These are phyloP conservation scores for Pecten maximus DNA, from an alignment of 2,888 invertebrate species.

Conservation along the genomic window DNA sequence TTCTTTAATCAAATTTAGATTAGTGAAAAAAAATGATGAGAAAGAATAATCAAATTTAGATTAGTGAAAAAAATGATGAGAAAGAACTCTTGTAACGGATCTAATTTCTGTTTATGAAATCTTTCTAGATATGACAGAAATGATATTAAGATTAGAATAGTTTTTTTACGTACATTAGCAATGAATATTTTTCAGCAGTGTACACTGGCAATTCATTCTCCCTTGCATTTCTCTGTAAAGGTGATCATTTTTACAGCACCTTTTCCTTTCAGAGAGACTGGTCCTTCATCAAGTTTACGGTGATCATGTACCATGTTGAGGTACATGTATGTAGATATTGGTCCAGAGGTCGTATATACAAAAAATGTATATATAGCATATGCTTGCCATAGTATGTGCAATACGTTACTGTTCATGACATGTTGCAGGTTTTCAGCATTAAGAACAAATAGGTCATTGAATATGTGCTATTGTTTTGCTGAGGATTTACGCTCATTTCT, in stretches of 20 bases:
- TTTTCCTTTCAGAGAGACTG: no score
- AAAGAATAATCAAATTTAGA: neutral
- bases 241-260: no score
- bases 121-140: neutral
- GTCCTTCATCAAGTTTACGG: no score
- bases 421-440: neutral
- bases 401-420: neutral
- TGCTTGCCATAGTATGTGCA: conserved; percentile 29
- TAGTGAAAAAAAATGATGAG: neutral
- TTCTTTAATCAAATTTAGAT: neutral
- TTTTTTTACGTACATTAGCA: no score
- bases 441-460: neutral
- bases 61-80: neutral
- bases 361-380: no score
- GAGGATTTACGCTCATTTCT: neutral
- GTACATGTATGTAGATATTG: no score
- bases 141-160: neutral
- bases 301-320: no score
- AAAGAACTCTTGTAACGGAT: neutral
- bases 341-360: neutral
- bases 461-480: neutral
- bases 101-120: neutral
- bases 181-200: no score
- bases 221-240: no score
- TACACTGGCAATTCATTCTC: no score